Evolutionary conservation across 2,888 invertebrate genomes (phyloP), one percentile per base, ranked within the genome.

Genomic region (Trachelus iudaicus): DNA sequence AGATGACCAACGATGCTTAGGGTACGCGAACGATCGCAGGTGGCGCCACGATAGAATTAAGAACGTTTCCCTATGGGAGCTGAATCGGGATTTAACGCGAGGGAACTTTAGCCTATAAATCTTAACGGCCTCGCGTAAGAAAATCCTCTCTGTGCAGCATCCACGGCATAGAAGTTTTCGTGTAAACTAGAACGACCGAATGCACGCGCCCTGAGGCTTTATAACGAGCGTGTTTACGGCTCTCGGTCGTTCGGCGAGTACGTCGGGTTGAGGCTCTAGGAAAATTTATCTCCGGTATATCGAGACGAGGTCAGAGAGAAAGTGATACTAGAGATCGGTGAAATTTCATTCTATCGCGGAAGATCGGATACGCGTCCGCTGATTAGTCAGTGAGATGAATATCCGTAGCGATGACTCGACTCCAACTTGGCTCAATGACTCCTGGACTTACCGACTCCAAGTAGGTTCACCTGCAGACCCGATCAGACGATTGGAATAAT

Each of bases 31-130:
- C 9, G 6, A 56, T 56, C 23, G 2, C 23, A 56, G 56, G 56
- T 56, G 56, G 23, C 56, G 23, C 9, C 56, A 15, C 23, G 6
- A 23, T 56, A 6, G 9, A 56, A 23, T 56, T 23, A 56, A 56
- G 9, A 23, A 56, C 23, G 23, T 56, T 56, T 56, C 9, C 6
- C 56, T 56, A 23, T 56, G 23, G 2, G 23, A 23, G 1, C 56
- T 23, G 23, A 9, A 3, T 13, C 13, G 79, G 79, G 78, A 86
- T 85, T 84, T 84, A 86, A 86, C 82, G 81, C 79, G 80, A 81
- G 76, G 81, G 81, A 87, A 88, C 82, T 87, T 88, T 85, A 84
- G 85, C 85, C 87, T 87, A 85, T 87, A 87, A 87, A 87, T 87
- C 86, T 85, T 87, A 87, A 88, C 87, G 80, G 84, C 76, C 31